A percentile compares a stretch with the other conserved stretches of the same genome.
Evolutionary conservation across 1,140 invertebrate species (phyloP).

Genomic region (Macrobrachium rosenbergii): DNA sequence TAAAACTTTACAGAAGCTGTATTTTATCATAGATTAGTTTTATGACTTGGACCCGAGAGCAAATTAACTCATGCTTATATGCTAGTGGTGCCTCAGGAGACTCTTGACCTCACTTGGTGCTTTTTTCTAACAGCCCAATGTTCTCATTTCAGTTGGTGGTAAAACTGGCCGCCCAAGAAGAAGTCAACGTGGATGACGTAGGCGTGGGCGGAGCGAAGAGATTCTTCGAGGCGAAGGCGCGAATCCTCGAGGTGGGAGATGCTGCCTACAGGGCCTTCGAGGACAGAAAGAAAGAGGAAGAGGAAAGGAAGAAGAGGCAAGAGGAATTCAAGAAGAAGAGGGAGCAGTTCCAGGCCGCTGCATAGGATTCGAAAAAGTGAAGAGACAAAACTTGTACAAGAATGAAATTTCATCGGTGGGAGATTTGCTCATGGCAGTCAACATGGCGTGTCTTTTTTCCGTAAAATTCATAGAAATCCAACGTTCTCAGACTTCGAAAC

Average conservation of each 20-base stretch:
- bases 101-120: no score
- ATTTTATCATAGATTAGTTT: no score
- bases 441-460: not conserved
- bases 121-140: no score
- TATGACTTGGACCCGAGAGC: no score
- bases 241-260: conserved; percentile 64
- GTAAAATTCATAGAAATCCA: no score
- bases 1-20: no score
- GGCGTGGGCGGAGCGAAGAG: conserved; percentile 90
- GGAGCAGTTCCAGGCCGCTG: conserved; percentile 63
- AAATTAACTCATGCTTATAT: no score
- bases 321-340: conserved; percentile 66
- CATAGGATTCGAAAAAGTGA: not conserved
- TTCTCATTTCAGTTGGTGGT: conserved; percentile 51
- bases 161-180: conserved; percentile 82
- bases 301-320: conserved; percentile 61
- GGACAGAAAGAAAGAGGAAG: conserved; percentile 64
- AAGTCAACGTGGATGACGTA: conserved; percentile 89
- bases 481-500: no score
- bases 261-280: conserved; percentile 65
- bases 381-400: conserved; percentile 1
- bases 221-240: conserved; percentile 89
- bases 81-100: no score
- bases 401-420: not conserved
- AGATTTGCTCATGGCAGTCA: not conserved